Evolutionary conservation across 2,888 invertebrate genomes (phyloP), one percentile per base, ranked within the genome.

Genomic region (Xestia sexstrigata): DNA sequence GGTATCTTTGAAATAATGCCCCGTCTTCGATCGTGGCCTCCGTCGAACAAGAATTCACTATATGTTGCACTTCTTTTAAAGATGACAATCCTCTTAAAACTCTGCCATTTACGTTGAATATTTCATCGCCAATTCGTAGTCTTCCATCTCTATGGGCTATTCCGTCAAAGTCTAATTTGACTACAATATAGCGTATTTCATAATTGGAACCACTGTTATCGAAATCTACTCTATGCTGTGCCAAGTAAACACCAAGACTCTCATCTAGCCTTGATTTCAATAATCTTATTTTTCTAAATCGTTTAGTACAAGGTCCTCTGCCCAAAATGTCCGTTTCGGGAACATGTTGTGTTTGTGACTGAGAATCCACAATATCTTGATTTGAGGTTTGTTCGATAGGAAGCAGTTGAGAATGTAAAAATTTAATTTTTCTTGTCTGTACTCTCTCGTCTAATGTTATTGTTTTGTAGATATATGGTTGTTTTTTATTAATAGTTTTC

Each of bases 21-120:
- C 94, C 93, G 81, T 94, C 94, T 91, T 95, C 95, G 30, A 91
- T 86, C 20, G 93, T 91, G 71, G 96, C 93, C 93, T 97, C 96
- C n/a, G 95, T 95, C 23, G 97, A 97, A 91, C 95, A 97, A 47
- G 96, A 96, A 87, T 97, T 97, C 2, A 97, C 97, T 83, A 97
- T 96, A 68, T 97, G 95, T 88, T 97, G 97, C 30, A 97, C 97
- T 88, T 98, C 98, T 90, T 97, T 97, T 77, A 97, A 95, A 11
- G 98, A 97, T 65, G 98, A 97, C 75, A 98, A 96, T 1, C 98
- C 98, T 82, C 98, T 97, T 79, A 99, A 95, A 83, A 98, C 97
- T 90, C 97, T 97, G 17, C 99, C 99, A 93, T 99, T 99, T 49
- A 99, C 98, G 94, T 98, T 98, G 20, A 99, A 98, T 84, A 99